Base-by-base conservation (phyloP, 2,888 invertebrate genomes). In the Xanthorhoe spadicearia region DNA sequence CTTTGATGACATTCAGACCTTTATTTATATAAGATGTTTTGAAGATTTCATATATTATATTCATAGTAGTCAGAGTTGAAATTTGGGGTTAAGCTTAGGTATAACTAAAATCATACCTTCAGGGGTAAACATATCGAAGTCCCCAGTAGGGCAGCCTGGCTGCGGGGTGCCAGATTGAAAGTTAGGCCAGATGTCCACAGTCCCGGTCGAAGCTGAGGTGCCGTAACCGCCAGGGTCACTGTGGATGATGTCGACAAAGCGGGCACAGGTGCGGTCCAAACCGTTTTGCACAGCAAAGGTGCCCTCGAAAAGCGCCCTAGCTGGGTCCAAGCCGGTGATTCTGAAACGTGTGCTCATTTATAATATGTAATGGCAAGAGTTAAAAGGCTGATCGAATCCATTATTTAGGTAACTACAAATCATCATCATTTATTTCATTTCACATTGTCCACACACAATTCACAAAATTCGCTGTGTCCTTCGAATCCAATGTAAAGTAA, bases 211-310 rank as follows among this genome's bases (percentile, higher is more conserved):
- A 0, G 79, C 74, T 19, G 89, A 93, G 19, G 91, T 92, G 0
- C 95, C 95, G 77, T 94, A 95, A 19, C 93, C 85, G 70, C 94
- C 94, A 9, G 94, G 94, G 80, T 95, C 95, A 3, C 95, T 95
- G 81, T 96, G 96, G 57, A 96, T 94, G 38, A 96, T 94, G 84
- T 96, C 94, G 52, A 95, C 95, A 68, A 94, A 94, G 58, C 85
- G 86, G 0, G 94, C 95, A 77, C 94, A 94, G 0, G 88, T 88
- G 13, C 91, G 87, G 72, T 88, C 93, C 18, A 95, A 73, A 0
- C 86, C 88, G 1, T 61, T 74, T 10, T 80, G 74, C 0, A 89
- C 23, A 0, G 83, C 74, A 8, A 89, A 79, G 0, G 84, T 75
- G 49, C 94, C 94, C 72, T 94, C 94, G 75, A 94, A 95, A 2